Base-by-base conservation (phyloP, 2,113 vertebrate genomes). In the Chionodraco myersi region DNA sequence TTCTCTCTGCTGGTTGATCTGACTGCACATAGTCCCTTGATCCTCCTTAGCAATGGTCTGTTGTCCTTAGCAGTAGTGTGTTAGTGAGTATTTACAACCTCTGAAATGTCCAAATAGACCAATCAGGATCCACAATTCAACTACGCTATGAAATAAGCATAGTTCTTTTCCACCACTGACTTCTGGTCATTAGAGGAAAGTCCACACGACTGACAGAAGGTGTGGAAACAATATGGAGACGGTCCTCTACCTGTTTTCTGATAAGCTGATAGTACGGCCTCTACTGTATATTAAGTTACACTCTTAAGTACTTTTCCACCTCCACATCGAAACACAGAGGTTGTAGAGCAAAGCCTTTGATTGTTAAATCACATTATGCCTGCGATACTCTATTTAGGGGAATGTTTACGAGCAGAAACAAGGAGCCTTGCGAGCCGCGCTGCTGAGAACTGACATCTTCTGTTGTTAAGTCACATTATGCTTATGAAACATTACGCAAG, bases 381-480 rank as follows among this genome's bases (percentile, higher is more conserved):
- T 56, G 56, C 76, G 69, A 71, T 75, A 83, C 26, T 66, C 72
- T 81, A 82, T 85, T 71, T 77, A 65, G 59, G 36, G 21, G 8
- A 53, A 21, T 75, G 65, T 83, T 77, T 72, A 77, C 65, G 34
- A 77, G 67, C 11, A 66, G 59, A 26, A 82, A 78, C 71, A 85
- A 56, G 45, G 15, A 61, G 44, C 18, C 52, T 54, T 66, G 18
- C 26, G 56, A 70, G 36, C 53, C 18, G 10, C 6, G 23, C 59
- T 73, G 60, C 53, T 58, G 30, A 47, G 44, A 87, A 36, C 21
- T 58, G 57, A 62, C 48, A 41, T 77, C 62, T 59, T 79, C 77
- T 81, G 68, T 80, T 84, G 61, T 86, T 75, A 80, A 75, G 65
- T 87, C 73, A 75, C 74, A 84, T 84, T 84, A 88, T 74, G 70